A percentile compares a stretch with the other conserved stretches of the same genome.
phyloP scores from a whole-genome alignment of 2,888 invertebrate species.

The Pachliopta kotzebuea region DNA sequence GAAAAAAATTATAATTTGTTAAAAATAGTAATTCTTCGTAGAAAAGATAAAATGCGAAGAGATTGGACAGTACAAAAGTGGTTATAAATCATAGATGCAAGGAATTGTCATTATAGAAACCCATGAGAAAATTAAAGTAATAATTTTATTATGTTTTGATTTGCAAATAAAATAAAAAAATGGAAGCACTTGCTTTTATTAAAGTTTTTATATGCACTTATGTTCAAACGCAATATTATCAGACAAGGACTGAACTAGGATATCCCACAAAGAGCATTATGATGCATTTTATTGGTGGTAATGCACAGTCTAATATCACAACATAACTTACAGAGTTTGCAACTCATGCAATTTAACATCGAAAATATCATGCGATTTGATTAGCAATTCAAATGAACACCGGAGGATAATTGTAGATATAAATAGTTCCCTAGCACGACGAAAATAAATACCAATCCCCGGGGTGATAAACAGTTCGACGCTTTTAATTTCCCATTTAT shows the following conservation, averaged over 20 bases:
- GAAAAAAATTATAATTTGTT: too few relatives aligned
- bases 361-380: slow-evolving; percentile 28
- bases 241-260: slow-evolving; percentile 30
- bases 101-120: too few relatives aligned
- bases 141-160: too few relatives aligned
- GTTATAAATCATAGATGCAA: too few relatives aligned
- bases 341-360: slow-evolving; percentile 26
- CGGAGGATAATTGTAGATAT: slow-evolving; percentile 19
- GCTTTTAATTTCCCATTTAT: slow-evolving; percentile 10
- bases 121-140: too few relatives aligned
- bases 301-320: slow-evolving; percentile 36
- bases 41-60: too few relatives aligned
- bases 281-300: slow-evolving; percentile 40
- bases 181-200: not conserved
- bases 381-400: slow-evolving; percentile 29
- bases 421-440: slow-evolving; percentile 18
- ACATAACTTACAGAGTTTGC: slow-evolving; percentile 35
- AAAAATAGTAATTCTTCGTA: too few relatives aligned
- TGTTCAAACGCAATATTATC: slow-evolving; percentile 2
- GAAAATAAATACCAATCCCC: slow-evolving; percentile 11
- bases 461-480: not conserved
- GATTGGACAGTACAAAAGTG: too few relatives aligned
- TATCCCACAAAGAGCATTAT: slow-evolving; percentile 36
- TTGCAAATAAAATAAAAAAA: too few relatives aligned
- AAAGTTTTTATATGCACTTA: not conserved